Evolutionary conservation across 2,113 vertebrate species (phyloP).

Genomic region (Microtus montanus): DNA sequence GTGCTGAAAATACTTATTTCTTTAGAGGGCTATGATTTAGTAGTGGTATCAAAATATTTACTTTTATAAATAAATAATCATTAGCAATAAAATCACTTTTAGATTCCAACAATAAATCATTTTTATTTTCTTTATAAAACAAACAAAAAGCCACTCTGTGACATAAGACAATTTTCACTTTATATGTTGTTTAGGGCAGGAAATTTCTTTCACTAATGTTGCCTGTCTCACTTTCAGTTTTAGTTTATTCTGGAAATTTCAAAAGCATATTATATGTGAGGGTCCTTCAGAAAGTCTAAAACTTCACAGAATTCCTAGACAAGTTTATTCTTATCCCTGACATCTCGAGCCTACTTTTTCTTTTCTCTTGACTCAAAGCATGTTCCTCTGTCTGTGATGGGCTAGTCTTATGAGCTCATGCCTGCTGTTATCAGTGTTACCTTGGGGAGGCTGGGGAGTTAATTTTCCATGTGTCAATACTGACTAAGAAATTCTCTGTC

Average conservation of each 20-base stretch:
- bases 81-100: not conserved
- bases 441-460: accelerated
- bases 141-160: not conserved
- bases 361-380: not conserved
- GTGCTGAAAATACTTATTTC: not conserved
- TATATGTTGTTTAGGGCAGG: not conserved
- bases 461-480: not conserved
- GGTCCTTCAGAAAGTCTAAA: not conserved
- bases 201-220: not conserved
- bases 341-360: not conserved
- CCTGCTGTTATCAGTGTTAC: not conserved
- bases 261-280: not conserved
- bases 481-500: not conserved
- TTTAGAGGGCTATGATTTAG: conserved; percentile 38
- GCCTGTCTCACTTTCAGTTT: not conserved
- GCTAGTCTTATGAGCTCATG: not conserved
- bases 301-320: not conserved
- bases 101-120: not conserved
- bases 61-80: not conserved
- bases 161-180: not conserved
- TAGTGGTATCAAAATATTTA: not conserved
- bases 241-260: conserved; percentile 13
- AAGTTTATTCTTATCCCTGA: not conserved
- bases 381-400: not conserved
- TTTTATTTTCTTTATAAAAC: conserved; percentile 2